phyloP scores from a whole-genome alignment of 2,113 vertebrate genomes.

The Solea solea region DNA sequence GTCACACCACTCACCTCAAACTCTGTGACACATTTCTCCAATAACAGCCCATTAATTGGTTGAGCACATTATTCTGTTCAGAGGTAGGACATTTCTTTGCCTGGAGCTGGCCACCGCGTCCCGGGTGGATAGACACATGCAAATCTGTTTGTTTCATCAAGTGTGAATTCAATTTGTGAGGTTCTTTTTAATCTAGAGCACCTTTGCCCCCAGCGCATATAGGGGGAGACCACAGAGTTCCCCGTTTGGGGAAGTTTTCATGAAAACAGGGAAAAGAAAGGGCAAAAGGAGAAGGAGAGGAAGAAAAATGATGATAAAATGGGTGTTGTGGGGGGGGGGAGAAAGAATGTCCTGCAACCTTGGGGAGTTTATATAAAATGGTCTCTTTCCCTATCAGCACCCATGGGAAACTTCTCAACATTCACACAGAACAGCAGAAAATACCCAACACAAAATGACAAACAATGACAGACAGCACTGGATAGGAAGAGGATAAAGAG shows the following conservation, averaged over 20 bases:
- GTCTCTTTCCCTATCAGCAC: slow-evolving; percentile 23
- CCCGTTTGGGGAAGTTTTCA: slow-evolving; percentile 62
- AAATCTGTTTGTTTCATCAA: slow-evolving; percentile 84
- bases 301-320: slow-evolving; percentile 29
- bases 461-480: slow-evolving; percentile 51
- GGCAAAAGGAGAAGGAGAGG: slow-evolving; percentile 42
- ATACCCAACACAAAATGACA: slow-evolving; percentile 41
- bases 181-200: slow-evolving; percentile 80
- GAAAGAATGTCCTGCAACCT: slow-evolving; percentile 35
- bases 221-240: slow-evolving; percentile 59
- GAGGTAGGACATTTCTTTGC: slow-evolving; percentile 78
- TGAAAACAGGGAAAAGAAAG: slow-evolving; percentile 52
- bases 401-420: slow-evolving; percentile 47
- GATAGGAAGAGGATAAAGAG: slow-evolving; percentile 3
- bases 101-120: slow-evolving; percentile 79
- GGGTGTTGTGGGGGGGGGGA: slow-evolving; percentile 13
- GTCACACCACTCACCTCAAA: slow-evolving; percentile 67
- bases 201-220: slow-evolving; percentile 80
- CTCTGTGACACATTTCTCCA: slow-evolving; percentile 70
- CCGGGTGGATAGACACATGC: slow-evolving; percentile 76
- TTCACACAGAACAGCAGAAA: slow-evolving; percentile 47
- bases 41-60: slow-evolving; percentile 80
- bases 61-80: slow-evolving; percentile 64
- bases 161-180: slow-evolving; percentile 84
- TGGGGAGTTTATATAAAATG: slow-evolving; percentile 30